phyloP scores from a whole-genome alignment of 2,888 invertebrate genomes.

The Labia minor region DNA sequence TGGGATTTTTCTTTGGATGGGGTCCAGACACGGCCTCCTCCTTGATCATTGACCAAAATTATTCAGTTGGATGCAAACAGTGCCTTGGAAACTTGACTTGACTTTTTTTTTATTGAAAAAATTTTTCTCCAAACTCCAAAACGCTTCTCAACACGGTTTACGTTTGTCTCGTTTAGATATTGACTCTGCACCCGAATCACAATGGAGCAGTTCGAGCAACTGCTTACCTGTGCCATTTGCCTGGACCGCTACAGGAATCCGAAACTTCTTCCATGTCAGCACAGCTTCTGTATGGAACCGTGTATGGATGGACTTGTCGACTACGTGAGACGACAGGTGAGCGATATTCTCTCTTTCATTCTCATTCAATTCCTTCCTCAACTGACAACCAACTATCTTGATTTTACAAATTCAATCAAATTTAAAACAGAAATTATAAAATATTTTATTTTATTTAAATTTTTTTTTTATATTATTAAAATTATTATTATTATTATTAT shows the following conservation, averaged over 20 bases:
- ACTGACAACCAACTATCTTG: background rate
- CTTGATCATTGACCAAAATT: background rate
- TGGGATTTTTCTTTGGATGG: background rate
- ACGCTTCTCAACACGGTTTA: constrained; percentile 8
- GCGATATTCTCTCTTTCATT: background rate
- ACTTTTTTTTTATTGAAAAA: too few relatives aligned
- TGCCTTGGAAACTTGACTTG: too few relatives aligned
- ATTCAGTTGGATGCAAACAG: background rate
- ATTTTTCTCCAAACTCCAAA: background rate
- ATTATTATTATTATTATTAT: too few relatives aligned
- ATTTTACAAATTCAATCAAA: background rate
- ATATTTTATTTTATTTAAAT: too few relatives aligned
- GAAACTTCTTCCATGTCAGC: constrained; percentile 98
- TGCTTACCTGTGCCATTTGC: constrained; percentile 96
- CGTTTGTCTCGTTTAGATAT: constrained; percentile 21
- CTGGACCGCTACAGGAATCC: constrained; percentile 94
- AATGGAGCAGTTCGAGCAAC: constrained; percentile 94
- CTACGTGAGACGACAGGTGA: constrained; percentile 83
- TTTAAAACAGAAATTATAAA: too few relatives aligned
- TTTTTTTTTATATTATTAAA: too few relatives aligned
- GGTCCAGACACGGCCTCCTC: background rate
- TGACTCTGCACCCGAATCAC: constrained; percentile 29
- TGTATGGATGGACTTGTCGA: constrained; percentile 96
- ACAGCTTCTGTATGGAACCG: constrained; percentile 98
- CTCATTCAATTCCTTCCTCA: background rate